Evolutionary conservation across 1,140 invertebrate species (phyloP).

Genomic region (fruit fly (Drosophila melanogaster)): DNA sequence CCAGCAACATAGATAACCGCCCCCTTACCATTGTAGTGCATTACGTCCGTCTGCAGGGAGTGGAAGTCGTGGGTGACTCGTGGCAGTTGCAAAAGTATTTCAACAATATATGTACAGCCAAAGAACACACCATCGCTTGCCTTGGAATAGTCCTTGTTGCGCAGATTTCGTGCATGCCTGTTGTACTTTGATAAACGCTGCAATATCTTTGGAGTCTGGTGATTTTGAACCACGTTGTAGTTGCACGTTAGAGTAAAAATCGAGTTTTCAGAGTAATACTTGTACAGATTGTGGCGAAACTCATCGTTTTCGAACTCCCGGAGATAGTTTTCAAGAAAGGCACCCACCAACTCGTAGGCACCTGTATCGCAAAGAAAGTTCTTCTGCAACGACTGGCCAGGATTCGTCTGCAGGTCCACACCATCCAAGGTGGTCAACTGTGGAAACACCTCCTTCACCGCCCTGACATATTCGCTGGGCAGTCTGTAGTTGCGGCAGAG

Average conservation of each 20-base stretch:
- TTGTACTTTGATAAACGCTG: constrained; percentile 62
- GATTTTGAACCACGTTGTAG: constrained; percentile 37
- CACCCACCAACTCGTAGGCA: constrained; percentile 65
- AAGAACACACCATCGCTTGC: constrained; percentile 37
- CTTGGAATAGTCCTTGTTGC: constrained; percentile 25
- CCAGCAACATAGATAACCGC: constrained; percentile 49
- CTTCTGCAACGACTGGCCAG: constrained; percentile 54
- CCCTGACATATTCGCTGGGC: constrained; percentile 84
- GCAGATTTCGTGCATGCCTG: constrained; percentile 49
- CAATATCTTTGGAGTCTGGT: constrained; percentile 29
- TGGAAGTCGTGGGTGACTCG: constrained; percentile 59
- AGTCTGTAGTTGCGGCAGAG: constrained; percentile 85
- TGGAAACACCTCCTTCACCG: constrained; percentile 84
- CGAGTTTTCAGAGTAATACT: constrained; percentile 49
- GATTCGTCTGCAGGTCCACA: constrained; percentile 48
- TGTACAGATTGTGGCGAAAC: constrained; percentile 24
- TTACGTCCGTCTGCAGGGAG: constrained; percentile 69
- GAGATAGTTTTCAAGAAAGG: constrained; percentile 56
- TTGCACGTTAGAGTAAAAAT: constrained; percentile 70
- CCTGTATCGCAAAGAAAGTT: constrained; percentile 62
- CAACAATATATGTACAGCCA: constrained; percentile 55
- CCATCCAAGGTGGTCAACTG: constrained; percentile 60
- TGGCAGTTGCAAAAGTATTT: constrained; percentile 61
- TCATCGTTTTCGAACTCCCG: constrained; percentile 50
- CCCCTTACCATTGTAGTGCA: constrained; percentile 47